Percentiles rank a stretch among this genome's conserved stretches.
Conservation (phyloP, 1,140 invertebrate species). For the Anoplolepis gracilipes region DNA sequence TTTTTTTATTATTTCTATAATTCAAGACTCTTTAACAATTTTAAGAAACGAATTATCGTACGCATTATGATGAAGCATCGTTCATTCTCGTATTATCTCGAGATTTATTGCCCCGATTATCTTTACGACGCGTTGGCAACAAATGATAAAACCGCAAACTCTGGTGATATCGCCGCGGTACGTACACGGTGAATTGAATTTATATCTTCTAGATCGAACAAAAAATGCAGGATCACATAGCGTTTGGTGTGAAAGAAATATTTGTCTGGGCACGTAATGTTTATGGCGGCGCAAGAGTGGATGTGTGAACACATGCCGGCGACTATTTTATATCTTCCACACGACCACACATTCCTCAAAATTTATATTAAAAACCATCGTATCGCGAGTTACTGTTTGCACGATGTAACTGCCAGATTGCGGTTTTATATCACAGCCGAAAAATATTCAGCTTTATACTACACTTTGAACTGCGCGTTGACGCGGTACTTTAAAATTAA, state of each 20-base stretch:
- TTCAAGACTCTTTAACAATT: background rate
- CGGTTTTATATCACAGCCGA: slow-evolving; percentile 1
- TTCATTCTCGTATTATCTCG: slow-evolving; percentile 58
- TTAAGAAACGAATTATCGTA: slow-evolving; percentile 8
- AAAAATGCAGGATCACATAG: slow-evolving; percentile 45
- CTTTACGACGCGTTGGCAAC: slow-evolving; percentile 70
- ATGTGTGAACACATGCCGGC: slow-evolving; percentile 33
- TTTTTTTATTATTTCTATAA: background rate
- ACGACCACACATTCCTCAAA: slow-evolving; percentile 55
- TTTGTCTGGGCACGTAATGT: slow-evolving; percentile 53
- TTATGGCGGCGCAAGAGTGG: slow-evolving; percentile 48
- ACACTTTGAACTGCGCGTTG: background rate
- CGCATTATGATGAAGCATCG: slow-evolving; percentile 21
- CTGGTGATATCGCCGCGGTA: slow-evolving; percentile 69
- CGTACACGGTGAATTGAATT: slow-evolving; percentile 72
- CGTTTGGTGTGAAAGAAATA: slow-evolving; percentile 56
- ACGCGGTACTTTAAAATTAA: background rate
- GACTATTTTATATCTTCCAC: slow-evolving; percentile 52
- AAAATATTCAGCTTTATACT: slow-evolving; percentile 24
- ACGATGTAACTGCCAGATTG: slow-evolving; percentile 52
- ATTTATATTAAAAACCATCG: slow-evolving; percentile 63
- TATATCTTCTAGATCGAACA: slow-evolving; percentile 65
- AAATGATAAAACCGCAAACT: slow-evolving; percentile 71
- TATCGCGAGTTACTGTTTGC: slow-evolving; percentile 54
- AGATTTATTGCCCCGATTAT: slow-evolving; percentile 71